Evolutionary conservation across 2,113 vertebrate genomes (phyloP).

Genomic region (Phalacrocorax brasilianus): DNA sequence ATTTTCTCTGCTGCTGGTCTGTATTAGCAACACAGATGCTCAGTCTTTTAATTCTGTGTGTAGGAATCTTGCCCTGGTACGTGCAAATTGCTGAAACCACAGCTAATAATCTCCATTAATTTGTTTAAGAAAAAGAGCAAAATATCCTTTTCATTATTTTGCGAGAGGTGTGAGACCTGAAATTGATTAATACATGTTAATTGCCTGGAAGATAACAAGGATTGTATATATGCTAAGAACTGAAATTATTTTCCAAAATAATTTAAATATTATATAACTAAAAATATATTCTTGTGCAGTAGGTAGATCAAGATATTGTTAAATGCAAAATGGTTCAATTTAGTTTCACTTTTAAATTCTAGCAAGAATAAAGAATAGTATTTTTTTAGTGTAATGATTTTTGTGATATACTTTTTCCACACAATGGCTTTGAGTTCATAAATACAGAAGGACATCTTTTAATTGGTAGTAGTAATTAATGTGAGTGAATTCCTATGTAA

Average conservation of each 20-base stretch:
- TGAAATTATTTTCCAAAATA: not conserved
- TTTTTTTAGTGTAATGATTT: not conserved
- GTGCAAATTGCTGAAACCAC: not conserved
- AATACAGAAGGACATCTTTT: not conserved
- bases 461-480: not conserved
- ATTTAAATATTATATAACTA: not conserved
- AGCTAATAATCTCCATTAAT: not conserved
- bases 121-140: not conserved
- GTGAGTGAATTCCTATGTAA: not conserved
- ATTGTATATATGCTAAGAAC: fast-evolving
- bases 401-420: not conserved
- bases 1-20: not conserved
- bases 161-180: not conserved
- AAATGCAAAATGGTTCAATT: not conserved
- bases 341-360: not conserved
- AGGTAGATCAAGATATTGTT: not conserved
- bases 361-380: not conserved
- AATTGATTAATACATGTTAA: not conserved
- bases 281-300: not conserved
- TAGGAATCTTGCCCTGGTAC: not conserved
- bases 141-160: not conserved
- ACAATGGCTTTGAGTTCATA: not conserved
- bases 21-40: not conserved
- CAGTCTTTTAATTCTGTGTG: not conserved
- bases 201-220: not conserved